Base-by-base conservation (phyloP, 1,140 invertebrate species). In the Aphelinus atriplicis region DNA sequence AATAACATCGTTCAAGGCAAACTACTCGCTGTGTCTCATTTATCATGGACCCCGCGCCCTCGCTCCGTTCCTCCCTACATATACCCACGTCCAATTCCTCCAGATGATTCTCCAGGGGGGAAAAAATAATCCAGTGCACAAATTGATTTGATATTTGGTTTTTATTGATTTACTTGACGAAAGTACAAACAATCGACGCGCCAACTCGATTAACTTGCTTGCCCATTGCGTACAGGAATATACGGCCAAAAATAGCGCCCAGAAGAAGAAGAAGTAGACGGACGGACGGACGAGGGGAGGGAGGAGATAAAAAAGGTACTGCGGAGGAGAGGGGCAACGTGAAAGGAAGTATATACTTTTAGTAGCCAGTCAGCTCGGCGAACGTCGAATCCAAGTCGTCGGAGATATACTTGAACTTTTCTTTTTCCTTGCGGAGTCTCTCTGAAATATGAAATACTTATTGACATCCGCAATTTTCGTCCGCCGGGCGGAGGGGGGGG, bases 341-440 rank as follows among this genome's bases (percentile, higher is more conserved):
- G 60, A 4, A 58, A 42, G 45, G n/a, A 46, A 4, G 26, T 48
- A n/a, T 64, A 6, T n/a, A 58, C 3, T 70, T 76, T 83, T 90
- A 94, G 84, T 92, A 93, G 79, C 92, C 92, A 81, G 92, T 92
- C 82, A 94, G 88, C 83, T 94, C 93, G 76, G 92, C 91, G 90
- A 98, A 98, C 85, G 97, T 98, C 86, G 94, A 94, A 84, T 94
- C 93, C 88, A 94, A 88, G 83, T 95, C 93, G 81, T 93, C 92
- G 75, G 85, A 85, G 58, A 88, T 85, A 9, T 85, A 85, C 85
- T 94, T 95, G 89, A 92, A 94, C 87, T 92, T 92, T 84, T 94
- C 93, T 86, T 94, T 94, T 81, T 95, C 92, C 82, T 92, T 90
- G 78, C 93, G 90, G 81, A 94, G 84, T 83, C 94, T 92, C 85